These are phyloP conservation scores for Oncopodura yosiiana DNA, from an alignment of 1,140 invertebrate species.

Conservation along the genomic window DNA sequence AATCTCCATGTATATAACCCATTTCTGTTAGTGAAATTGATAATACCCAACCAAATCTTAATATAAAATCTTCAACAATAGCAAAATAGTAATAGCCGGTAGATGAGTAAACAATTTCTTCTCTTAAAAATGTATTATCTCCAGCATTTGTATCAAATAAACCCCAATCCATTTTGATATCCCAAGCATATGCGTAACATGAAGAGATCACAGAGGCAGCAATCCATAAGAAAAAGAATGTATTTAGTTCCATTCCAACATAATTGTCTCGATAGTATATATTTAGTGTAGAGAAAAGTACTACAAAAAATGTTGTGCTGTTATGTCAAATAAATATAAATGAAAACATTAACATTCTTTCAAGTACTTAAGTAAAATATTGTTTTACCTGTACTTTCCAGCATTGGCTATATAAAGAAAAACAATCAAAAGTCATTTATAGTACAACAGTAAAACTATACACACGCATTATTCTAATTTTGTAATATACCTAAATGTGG, in stretches of 20 bases:
- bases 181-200: constrained; percentile 83
- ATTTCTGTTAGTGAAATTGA: constrained; percentile 80
- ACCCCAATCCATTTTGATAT: constrained; percentile 98
- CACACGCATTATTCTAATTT: no score
- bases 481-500: no score
- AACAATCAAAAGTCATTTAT: no score
- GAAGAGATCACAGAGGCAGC: constrained; percentile 63
- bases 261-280: constrained; percentile 53
- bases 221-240: constrained; percentile 73
- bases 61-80: constrained; percentile 86
- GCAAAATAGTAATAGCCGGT: constrained; percentile 89
- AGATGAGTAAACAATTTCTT: constrained; percentile 55
- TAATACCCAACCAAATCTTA: constrained; percentile 85
- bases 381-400: no score
- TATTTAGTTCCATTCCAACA: constrained; percentile 50
- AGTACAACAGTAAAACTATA: no score
- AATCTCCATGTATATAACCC: constrained; percentile 63
- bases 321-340: no score
- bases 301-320: constrained; percentile 92
- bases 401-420: no score
- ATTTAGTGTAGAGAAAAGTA: constrained; percentile 71
- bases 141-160: constrained; percentile 74
- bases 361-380: no score
- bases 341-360: no score
- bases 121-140: constrained; percentile 44